phyloP scores from a whole-genome alignment of 2,888 invertebrate genomes.

The Sabatieria punctata region DNA sequence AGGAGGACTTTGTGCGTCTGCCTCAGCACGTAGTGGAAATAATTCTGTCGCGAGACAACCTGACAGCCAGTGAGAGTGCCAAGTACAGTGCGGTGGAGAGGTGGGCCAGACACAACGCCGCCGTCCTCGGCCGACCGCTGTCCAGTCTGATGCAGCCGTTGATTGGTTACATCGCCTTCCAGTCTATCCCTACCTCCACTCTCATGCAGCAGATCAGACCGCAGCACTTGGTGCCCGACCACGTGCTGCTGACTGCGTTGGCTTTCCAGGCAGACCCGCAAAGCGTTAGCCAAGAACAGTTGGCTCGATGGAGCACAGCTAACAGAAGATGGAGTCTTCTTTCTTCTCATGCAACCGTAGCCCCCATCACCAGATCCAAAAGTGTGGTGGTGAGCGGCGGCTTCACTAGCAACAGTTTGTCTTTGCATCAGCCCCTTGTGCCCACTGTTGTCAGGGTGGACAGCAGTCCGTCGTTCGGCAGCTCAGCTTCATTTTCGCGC shows the following conservation, averaged over 20 bases:
- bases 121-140: conserved; percentile 60
- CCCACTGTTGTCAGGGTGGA: too few species aligned
- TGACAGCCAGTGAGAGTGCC: conserved; percentile 77
- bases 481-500: too few species aligned
- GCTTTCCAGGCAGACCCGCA: conserved; percentile 61
- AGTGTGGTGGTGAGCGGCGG: too few species aligned
- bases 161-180: conserved; percentile 77
- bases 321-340: too few species aligned
- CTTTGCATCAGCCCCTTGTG: too few species aligned
- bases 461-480: too few species aligned
- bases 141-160: conserved; percentile 45
- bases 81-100: conserved; percentile 82
- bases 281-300: neutral
- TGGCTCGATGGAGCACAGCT: too few species aligned
- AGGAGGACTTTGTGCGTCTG: conserved; percentile 72
- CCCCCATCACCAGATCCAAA: too few species aligned
- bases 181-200: conserved; percentile 80
- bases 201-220: conserved; percentile 82
- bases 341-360: too few species aligned
- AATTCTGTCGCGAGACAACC: conserved; percentile 68
- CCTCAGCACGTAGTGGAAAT: conserved; percentile 79
- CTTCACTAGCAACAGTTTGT: too few species aligned
- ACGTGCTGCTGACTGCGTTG: conserved; percentile 76
- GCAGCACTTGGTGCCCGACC: conserved; percentile 66
- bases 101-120: conserved; percentile 88